These are phyloP conservation scores for Leptinotarsa defecta DNA, from an alignment of 1,140 invertebrate species.

Conservation along the genomic window DNA sequence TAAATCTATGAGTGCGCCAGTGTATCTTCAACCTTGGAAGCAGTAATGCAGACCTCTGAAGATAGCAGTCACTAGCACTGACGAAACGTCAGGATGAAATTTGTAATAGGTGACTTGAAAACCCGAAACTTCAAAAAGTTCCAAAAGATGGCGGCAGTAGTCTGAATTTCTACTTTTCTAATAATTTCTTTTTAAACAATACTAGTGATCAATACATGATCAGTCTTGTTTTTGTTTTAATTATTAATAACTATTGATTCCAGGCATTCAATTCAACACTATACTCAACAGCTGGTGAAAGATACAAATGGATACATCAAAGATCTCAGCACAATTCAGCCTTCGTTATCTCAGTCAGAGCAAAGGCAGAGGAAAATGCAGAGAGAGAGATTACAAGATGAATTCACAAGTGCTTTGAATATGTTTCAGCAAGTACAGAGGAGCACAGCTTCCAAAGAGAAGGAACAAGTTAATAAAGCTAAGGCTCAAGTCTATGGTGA, in stretches of 20 bases:
- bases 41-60: too few species aligned
- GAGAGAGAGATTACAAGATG: conserved; percentile 88
- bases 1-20: too few species aligned
- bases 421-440: conserved; percentile 83
- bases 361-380: conserved; percentile 89
- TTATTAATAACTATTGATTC: conserved; percentile 43
- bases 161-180: too few species aligned
- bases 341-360: conserved; percentile 60
- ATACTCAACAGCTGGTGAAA: conserved; percentile 93
- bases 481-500: conserved; percentile 59
- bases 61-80: too few species aligned
- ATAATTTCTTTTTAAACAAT: too few species aligned
- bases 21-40: too few species aligned
- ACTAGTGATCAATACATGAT: too few species aligned
- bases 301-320: conserved; percentile 89
- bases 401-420: conserved; percentile 91
- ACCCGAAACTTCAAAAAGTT: too few species aligned
- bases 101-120: too few species aligned
- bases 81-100: too few species aligned
- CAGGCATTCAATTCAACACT: conserved; percentile 92
- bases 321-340: conserved; percentile 70
- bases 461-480: conserved; percentile 75
- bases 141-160: too few species aligned
- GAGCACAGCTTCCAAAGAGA: conserved; percentile 81
- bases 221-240: too few species aligned